Base-by-base conservation (phyloP, 2,888 invertebrate species). In the Leptinotarsa rubiginosa region DNA sequence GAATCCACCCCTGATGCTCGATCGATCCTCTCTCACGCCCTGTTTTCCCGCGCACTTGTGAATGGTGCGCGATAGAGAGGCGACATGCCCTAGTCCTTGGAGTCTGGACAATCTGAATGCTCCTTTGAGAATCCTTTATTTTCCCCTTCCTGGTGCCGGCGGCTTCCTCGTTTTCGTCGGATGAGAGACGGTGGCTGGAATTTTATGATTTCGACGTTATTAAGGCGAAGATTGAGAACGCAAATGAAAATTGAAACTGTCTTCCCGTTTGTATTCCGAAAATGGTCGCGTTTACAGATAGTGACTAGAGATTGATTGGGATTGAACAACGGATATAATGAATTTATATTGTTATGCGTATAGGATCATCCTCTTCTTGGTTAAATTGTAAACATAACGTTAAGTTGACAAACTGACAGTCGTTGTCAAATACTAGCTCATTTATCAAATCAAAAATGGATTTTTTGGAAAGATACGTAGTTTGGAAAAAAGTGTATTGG, bases 1-100 rank as follows among this genome's bases (percentile, higher is more conserved):
- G 76, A 78, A 77, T 74, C 82, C 81, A 85, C 84, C 85, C 84
- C 84, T 85, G 85, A 85, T 84, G 85, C 86, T 86, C 86, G 81
- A 86, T 86, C 86, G 86, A 86, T 86, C 85, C 83, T 81, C 82
- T 83, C 83, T 83, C 85, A 84, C 85, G 85, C 86, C 85, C 84
- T 84, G 86, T 85, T 86, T 87, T 86, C 85, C 86, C 86, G 86
- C 86, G 85, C 86, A 85, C 81, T 77, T 73, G 78, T 77, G 78
- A 81, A 81, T 80, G 80, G 80, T 80, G 80, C 82, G 81, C 76
- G 71, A 66, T 73, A 71, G 69, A 69, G 56, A 65, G 69, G 41
- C 41, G 41, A 59, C 65, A 81, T 80, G 77, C 79, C 72, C 78
- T 67, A 80, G 81, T 83, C 83, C 83, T 82, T 81, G 82, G 81